These are phyloP conservation scores for Drosophila infuscata DNA, from an alignment of 2,888 invertebrate species.

Conservation along the genomic window DNA sequence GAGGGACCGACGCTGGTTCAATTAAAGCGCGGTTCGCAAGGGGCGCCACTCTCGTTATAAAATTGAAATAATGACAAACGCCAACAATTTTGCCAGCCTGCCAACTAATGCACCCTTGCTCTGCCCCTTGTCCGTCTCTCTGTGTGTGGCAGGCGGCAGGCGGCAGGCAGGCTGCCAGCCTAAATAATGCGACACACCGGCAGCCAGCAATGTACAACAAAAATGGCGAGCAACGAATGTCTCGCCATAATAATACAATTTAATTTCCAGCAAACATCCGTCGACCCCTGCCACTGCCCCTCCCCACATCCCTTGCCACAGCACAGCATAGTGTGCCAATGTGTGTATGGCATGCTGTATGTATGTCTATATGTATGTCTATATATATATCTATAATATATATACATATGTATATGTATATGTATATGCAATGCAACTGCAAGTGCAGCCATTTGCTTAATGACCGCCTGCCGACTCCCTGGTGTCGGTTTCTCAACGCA, in stretches of 20 bases:
- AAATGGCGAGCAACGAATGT: constrained; percentile 71
- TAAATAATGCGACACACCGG: constrained; percentile 79
- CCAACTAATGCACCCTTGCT: not conserved
- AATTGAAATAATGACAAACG: constrained; percentile 78
- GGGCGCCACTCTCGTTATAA: constrained; percentile 68
- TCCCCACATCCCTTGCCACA: not conserved
- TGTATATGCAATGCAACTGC: constrained; percentile 52
- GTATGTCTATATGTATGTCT: not conserved
- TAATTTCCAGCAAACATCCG: constrained; percentile 81
- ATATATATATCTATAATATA: constrained; percentile 14
- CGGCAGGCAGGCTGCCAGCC: constrained; percentile 19
- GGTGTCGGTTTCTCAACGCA: constrained; percentile 49
- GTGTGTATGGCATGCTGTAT: constrained; percentile 49
- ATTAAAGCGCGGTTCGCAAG: constrained; percentile 66
- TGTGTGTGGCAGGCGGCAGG: not conserved
- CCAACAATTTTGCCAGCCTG: constrained; percentile 69
- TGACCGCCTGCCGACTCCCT: constrained; percentile 70
- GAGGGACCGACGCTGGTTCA: constrained; percentile 53
- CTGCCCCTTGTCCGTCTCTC: not conserved
- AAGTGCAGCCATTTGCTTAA: constrained; percentile 81
- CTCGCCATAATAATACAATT: constrained; percentile 81
- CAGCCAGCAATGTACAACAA: constrained; percentile 56
- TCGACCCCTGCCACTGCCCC: constrained; percentile 17
- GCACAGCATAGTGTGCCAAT: constrained; percentile 62
- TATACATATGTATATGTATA: constrained; percentile 14